Evolutionary conservation across 2,888 invertebrate species (phyloP).

Genomic region (Palloptera scutellata): DNA sequence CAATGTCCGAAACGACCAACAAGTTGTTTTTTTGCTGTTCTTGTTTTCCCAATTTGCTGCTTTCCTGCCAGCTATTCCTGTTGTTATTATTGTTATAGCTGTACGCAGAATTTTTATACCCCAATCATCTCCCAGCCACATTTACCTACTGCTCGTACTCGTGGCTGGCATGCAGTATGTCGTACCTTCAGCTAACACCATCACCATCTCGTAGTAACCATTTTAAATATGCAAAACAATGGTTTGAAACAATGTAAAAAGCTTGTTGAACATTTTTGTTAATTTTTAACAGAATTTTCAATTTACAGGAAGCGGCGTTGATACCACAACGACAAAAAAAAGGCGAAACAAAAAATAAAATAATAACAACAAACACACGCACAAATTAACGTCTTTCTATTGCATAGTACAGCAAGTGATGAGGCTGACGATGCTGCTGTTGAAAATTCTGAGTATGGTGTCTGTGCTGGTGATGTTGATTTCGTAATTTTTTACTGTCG

Average conservation of each 20-base stretch:
- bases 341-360: conserved; percentile 36
- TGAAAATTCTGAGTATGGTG: neutral
- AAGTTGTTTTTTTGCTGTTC: neutral
- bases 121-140: neutral
- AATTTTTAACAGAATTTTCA: conserved; percentile 40
- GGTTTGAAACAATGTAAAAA: conserved; percentile 27
- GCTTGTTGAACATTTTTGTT: conserved; percentile 39
- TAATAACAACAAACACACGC: conserved; percentile 28
- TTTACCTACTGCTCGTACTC: conserved; percentile 9
- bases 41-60: neutral
- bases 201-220: neutral
- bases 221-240: conserved; percentile 35
- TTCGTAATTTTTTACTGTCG: neutral
- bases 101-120: neutral
- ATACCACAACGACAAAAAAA: conserved; percentile 18
- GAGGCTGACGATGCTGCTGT: conserved; percentile 1
- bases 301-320: conserved; percentile 30
- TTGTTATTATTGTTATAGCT: conserved; percentile 10
- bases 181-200: neutral
- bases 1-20: neutral
- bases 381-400: neutral
- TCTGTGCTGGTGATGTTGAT: neutral
- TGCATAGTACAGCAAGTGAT: neutral
- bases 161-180: neutral
- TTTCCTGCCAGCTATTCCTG: conserved; percentile 8